Evolutionary conservation across 2,888 invertebrate species (phyloP).

Genomic region (Leptarthrus brevirostris): DNA sequence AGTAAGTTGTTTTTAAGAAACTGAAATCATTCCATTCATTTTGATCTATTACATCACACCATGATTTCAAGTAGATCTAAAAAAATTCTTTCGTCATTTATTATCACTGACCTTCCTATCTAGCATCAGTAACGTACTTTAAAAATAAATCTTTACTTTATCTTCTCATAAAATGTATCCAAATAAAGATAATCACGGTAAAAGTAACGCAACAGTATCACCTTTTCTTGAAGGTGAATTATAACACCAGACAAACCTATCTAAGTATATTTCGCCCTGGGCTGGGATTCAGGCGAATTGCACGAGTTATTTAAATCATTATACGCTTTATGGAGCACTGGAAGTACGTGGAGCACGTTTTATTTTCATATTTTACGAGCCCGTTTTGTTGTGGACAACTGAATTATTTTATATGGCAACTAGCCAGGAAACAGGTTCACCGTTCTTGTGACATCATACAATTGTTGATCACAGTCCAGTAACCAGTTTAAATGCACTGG

Average conservation of each 20-base stretch:
- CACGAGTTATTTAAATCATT: slow-evolving; percentile 10
- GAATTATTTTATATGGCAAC: slow-evolving; percentile 28
- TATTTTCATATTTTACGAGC: slow-evolving; percentile 3
- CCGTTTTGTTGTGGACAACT: slow-evolving; percentile 12
- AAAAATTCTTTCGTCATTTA: not conserved
- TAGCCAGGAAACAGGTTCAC: slow-evolving; percentile 44
- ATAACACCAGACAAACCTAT: not conserved
- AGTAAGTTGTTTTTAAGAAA: too few species aligned
- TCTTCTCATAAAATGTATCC: not conserved
- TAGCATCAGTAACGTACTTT: not conserved
- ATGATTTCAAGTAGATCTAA: not conserved
- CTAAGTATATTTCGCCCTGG: not conserved
- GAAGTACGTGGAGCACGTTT: not conserved
- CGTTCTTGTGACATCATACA: slow-evolving; percentile 23
- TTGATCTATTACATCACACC: not conserved
- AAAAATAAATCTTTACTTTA: slow-evolving; percentile 16
- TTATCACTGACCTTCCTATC: slow-evolving; percentile 1
- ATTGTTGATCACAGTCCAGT: too few species aligned
- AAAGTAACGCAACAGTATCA: not conserved
- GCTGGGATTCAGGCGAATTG: too few species aligned
- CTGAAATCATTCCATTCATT: too few species aligned
- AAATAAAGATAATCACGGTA: not conserved
- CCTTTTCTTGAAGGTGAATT: slow-evolving; percentile 17
- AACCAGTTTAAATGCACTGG: too few species aligned
- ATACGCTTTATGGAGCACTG: not conserved